A percentile compares a stretch with the other conserved stretches of the same genome.
Evolutionary conservation across 2,113 vertebrate genomes (phyloP).

Genomic region (Gadus chalcogrammus): DNA sequence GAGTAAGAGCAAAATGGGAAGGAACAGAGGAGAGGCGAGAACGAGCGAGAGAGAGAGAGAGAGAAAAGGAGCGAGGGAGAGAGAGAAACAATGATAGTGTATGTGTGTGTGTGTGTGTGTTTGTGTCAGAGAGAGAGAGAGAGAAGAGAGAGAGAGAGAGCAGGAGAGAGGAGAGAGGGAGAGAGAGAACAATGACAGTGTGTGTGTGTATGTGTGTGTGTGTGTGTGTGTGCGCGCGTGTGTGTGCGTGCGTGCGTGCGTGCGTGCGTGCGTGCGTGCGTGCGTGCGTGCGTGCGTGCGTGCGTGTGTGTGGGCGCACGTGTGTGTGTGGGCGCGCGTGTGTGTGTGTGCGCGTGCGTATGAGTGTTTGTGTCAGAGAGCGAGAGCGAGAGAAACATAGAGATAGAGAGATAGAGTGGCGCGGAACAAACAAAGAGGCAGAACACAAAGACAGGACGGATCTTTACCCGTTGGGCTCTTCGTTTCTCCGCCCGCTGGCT

Average conservation of each 20-base stretch:
- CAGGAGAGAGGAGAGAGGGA: neutral
- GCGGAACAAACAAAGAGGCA: neutral
- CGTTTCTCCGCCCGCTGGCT: constrained; percentile 97
- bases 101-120: no score
- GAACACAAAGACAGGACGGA: neutral
- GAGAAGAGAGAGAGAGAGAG: neutral
- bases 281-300: neutral
- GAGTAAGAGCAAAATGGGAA: neutral
- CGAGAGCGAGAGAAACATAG: constrained; percentile 30
- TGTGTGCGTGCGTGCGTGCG: no score
- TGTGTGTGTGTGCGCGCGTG: neutral
- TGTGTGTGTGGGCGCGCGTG: neutral
- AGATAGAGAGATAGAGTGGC: neutral
- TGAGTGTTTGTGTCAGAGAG: neutral
- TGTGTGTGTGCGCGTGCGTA: no score
- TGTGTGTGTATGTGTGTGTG: neutral
- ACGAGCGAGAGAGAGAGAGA: constrained; percentile 34
- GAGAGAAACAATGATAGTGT: neutral
- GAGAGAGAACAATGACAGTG: neutral
- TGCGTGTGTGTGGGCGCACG: neutral
- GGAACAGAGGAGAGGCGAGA: neutral
- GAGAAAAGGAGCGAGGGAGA: constrained; percentile 36
- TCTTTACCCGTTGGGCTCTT: constrained; percentile 90
- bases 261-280: no score
- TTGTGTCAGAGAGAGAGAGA: neutral